phyloP scores from a whole-genome alignment of 2,888 invertebrate species.

The Mongoloraphidia duomilia region DNA sequence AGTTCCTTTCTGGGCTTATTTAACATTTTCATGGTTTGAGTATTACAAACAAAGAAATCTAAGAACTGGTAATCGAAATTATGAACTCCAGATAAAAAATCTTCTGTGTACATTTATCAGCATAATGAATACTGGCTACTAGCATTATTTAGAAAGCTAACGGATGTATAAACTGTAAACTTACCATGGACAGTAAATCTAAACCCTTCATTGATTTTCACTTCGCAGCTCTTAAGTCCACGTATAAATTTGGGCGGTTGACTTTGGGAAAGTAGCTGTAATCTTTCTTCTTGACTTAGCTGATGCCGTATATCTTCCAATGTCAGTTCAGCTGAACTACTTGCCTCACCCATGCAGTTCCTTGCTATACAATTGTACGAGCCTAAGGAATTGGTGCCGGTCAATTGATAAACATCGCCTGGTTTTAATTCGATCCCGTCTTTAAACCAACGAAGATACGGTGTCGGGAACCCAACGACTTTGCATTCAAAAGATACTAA shows the following conservation, averaged over 20 bases:
- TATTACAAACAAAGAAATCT: too few species aligned
- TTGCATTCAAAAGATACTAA: slow-evolving; percentile 87
- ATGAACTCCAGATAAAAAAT: too few species aligned
- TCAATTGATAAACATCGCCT: slow-evolving; percentile 82
- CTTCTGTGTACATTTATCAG: not conserved
- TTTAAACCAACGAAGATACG: slow-evolving; percentile 78
- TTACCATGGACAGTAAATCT: slow-evolving; percentile 67
- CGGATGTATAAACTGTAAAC: not conserved
- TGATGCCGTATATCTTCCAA: slow-evolving; percentile 85
- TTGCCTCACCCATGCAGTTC: slow-evolving; percentile 84
- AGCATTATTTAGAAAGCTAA: too few species aligned
- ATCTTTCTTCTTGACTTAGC: slow-evolving; percentile 70
- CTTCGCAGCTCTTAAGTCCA: slow-evolving; percentile 69
- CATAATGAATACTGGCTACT: not conserved
- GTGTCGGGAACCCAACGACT: slow-evolving; percentile 84
- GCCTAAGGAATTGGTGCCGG: slow-evolving; percentile 78
- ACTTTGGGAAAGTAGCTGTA: slow-evolving; percentile 57
- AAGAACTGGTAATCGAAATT: too few species aligned
- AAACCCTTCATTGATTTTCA: slow-evolving; percentile 68
- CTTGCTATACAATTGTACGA: slow-evolving; percentile 80
- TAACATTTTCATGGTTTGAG: not conserved
- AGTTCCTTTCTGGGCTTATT: not conserved
- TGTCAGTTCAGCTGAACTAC: slow-evolving; percentile 73
- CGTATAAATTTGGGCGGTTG: slow-evolving; percentile 73
- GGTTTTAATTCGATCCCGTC: slow-evolving; percentile 84